Evolutionary conservation across 2,888 invertebrate species (phyloP), one percentile per base, ranked within the genome.

Genomic region (Sacculina carcini): DNA sequence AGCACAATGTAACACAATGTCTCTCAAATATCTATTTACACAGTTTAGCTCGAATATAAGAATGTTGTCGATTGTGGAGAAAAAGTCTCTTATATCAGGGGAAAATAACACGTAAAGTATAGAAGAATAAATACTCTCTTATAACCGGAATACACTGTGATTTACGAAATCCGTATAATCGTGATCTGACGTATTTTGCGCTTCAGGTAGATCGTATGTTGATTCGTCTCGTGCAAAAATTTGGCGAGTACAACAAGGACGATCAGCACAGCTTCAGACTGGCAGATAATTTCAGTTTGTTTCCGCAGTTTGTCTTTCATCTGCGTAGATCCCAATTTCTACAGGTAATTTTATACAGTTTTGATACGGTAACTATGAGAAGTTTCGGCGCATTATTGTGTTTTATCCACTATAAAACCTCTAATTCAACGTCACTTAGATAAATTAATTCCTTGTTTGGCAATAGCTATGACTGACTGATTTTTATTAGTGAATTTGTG

Each of bases 261-360:
- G 92, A 96, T 67, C 89, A 92, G 16, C 84, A 82, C 64, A 89
- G 90, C 58, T 98, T 98, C 71, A 75, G 92, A 49, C 74, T 98
- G 54, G 78, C 84, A 2, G 94, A 94, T 64, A 94, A 92, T 69
- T 98, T 98, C 69, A 87, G 89, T 54, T 71, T 99, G 53, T 99
- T 94, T 70, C 98, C 98, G 40, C 98, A 98, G 69, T 99, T 98
- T 67, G 96, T 99, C 94, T 99, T 96, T 68, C 98, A 99, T 64
- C 69, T 99, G 61, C 74, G 98, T 40, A 76, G 98, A 58, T 98
- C 96, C 26, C 98, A 96, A 69, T 99, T 99, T 69, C 73, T 98
- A 57, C 96, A 96, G 72, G 96, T 98, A 46, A 99, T 99, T 70
- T 99, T 99, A 69, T 98, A 98, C 71, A 92, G 92, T 42, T 98